These are phyloP conservation scores for Leptinotarsa lineolata DNA, from an alignment of 1,140 invertebrate species.

Conservation along the genomic window DNA sequence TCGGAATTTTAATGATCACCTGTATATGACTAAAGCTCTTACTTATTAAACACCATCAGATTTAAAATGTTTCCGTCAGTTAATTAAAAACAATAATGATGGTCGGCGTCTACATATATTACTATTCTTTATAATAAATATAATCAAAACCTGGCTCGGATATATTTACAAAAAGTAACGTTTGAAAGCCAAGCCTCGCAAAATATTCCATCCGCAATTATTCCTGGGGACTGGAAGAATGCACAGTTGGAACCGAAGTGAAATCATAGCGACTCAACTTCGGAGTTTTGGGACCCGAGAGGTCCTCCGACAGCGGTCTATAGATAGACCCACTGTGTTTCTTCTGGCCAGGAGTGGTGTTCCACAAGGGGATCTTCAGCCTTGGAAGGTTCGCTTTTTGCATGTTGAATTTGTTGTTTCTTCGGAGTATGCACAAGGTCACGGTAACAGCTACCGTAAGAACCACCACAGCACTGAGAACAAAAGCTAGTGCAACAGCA, in stretches of 20 bases:
- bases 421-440: constrained; percentile 45
- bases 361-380: constrained; percentile 49
- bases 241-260: constrained; percentile 35
- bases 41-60: not conserved
- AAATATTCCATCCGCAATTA: no score
- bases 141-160: not conserved
- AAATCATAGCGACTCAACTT: constrained; percentile 46
- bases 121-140: constrained; percentile 6
- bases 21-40: not conserved
- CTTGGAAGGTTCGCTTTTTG: constrained; percentile 47
- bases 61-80: not conserved
- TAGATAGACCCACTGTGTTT: constrained; percentile 54
- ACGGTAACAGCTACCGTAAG: constrained; percentile 45
- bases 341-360: constrained; percentile 41
- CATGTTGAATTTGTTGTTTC: constrained; percentile 43
- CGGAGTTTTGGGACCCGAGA: constrained; percentile 41
- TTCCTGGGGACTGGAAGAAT: constrained; percentile 25
- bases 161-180: constrained; percentile 8
- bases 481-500: constrained; percentile 56
- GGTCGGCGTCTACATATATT: not conserved
- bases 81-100: not conserved
- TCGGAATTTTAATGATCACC: not conserved
- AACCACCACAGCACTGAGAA: constrained; percentile 58
- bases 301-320: constrained; percentile 51
- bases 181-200: no score